Conservation (phyloP, 2,888 invertebrate genomes). For the Hanleya hanleyi region DNA sequence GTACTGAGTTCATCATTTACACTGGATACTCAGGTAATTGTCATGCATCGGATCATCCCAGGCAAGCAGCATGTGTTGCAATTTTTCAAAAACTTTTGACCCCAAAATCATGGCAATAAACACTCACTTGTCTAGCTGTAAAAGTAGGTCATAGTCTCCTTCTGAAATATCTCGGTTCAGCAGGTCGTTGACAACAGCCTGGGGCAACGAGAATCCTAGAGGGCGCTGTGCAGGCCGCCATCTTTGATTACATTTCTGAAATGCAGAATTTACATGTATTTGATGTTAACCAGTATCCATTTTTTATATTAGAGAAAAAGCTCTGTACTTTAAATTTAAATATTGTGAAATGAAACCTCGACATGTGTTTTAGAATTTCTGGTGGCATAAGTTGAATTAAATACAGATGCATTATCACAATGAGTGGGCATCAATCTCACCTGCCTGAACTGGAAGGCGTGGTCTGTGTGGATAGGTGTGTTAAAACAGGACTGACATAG, state of each 20-base stretch:
- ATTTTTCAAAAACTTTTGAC: too few species aligned
- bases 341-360: background rate
- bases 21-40: too few species aligned
- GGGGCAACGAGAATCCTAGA: constrained; percentile 64
- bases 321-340: too few species aligned
- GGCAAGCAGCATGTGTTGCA: too few species aligned
- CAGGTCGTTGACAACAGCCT: constrained; percentile 65
- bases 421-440: constrained; percentile 48
- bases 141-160: constrained; percentile 71
- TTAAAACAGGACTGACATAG: constrained; percentile 72
- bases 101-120: constrained; percentile 4
- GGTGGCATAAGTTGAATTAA: constrained; percentile 9
- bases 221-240: constrained; percentile 67
- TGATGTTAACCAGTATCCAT: too few species aligned
- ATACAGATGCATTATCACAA: background rate
- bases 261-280: too few species aligned
- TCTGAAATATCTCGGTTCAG: constrained; percentile 68
- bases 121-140: constrained; percentile 70
- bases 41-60: too few species aligned
- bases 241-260: constrained; percentile 68
- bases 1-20: too few species aligned
- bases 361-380: background rate
- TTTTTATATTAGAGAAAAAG: too few species aligned
- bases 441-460: constrained; percentile 70
- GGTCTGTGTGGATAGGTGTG: constrained; percentile 67